phyloP scores from a whole-genome alignment of 2,797 vertebrate species.

The Spondyliosoma cantharus region DNA sequence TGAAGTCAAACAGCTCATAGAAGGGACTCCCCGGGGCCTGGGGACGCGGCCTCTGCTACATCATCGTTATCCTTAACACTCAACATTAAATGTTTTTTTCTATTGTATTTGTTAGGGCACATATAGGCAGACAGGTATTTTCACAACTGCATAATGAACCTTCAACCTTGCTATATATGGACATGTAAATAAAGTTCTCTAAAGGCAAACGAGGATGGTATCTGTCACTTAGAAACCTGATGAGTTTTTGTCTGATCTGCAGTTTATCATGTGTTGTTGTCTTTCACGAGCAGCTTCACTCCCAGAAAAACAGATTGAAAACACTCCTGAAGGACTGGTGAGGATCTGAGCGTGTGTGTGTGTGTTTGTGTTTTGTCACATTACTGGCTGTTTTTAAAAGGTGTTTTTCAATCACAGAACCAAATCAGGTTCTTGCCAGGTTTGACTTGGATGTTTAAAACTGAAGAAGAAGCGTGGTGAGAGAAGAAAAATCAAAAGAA shows the following conservation, averaged over 20 bases:
- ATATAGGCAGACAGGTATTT: constrained; percentile 78
- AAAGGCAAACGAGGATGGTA: constrained; percentile 71
- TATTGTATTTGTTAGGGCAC: constrained; percentile 81
- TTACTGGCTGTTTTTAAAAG: background rate
- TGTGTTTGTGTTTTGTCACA: background rate
- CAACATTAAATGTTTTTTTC: constrained; percentile 66
- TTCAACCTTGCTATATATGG: constrained; percentile 83
- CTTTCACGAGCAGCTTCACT: background rate
- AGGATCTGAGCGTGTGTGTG: background rate
- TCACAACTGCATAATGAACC: constrained; percentile 74
- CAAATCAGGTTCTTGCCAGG: constrained; percentile 24
- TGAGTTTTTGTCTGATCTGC: background rate
- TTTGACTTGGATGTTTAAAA: constrained; percentile 43
- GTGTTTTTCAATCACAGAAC: constrained; percentile 3
- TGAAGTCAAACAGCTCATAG: constrained; percentile 44
- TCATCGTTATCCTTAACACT: constrained; percentile 51
- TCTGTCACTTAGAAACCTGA: constrained; percentile 41
- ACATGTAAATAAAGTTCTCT: constrained; percentile 88
- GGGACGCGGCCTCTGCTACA: constrained; percentile 59
- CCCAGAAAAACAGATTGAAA: constrained; percentile 12
- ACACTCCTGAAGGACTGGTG: background rate
- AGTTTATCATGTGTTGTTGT: background rate
- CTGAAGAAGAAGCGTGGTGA: background rate
- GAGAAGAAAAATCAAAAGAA: constrained; percentile 13
- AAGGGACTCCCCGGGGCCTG: constrained; percentile 48